Base-by-base conservation (phyloP, 1,140 invertebrate genomes). In the Psilanteris sp. region DNA sequence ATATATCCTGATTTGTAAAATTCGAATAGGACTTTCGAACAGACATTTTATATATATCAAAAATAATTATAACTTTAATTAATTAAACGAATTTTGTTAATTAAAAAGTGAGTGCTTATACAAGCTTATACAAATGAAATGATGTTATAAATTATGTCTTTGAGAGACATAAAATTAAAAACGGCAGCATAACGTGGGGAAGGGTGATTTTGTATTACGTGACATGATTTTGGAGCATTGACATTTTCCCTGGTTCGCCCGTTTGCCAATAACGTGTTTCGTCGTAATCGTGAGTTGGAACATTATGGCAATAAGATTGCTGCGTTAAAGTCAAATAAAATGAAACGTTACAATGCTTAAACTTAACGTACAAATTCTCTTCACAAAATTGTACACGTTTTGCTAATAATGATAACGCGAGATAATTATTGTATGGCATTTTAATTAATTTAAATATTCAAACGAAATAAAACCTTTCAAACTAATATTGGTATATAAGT, bases 131-230 rank as follows among this genome's bases (percentile, higher is more conserved):
- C 3, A 24, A 44, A 6, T 9, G 13, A 44, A 36, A 44, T 61
- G 32, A 27, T 20, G 7, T 16, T 26, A 18, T 10, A 62, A 72
- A 72, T 72, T 46, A 37, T 22, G 48, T 62, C 31, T 39, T n/a
- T n/a, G 29, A 32, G 67, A 64, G 39, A 62, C 61, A 57, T 55
- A 48, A 62, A 77, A 77, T 77, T 77, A 77, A 77, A 77, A 72
- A 66, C 67, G 67, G 48, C 37, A 46, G 31, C 64, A 36, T 22
- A 64, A 68, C 55, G 39, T 22, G 32, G 22, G 50, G 24, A 24
- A 70, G 64, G 62, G 75, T 61, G 55, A 78, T 73, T 78, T 70
- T 52, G 36, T 11, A 20, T 11, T 73, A 78, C 75, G 68, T 73
- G 75, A 78, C 55, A 46, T 36, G 74, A 52, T 77, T 77, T 44